A percentile compares a stretch with the other conserved stretches of the same genome.
Conservation (phyloP, 1,140 invertebrate species). For the Thalassaphorura encarpata region DNA sequence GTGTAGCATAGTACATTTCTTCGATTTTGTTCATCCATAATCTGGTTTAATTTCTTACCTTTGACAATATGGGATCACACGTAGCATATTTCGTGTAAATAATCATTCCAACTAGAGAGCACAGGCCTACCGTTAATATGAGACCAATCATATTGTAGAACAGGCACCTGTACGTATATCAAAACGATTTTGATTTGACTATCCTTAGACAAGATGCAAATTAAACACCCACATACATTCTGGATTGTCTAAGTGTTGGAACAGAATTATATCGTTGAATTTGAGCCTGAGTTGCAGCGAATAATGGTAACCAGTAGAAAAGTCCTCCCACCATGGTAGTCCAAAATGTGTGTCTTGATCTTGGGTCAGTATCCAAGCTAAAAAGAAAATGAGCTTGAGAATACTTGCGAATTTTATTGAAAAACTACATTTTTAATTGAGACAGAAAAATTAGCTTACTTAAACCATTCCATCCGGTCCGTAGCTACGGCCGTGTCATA, state of each 20-base stretch:
- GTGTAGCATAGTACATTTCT: no score
- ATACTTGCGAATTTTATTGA: background rate
- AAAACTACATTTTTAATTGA: background rate
- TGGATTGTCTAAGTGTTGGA: constrained; percentile 7
- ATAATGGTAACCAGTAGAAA: constrained; percentile 8
- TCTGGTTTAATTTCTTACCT: no score
- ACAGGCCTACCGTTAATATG: background rate
- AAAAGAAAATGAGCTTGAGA: no score
- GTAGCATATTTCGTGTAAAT: constrained; percentile 14
- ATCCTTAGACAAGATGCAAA: background rate
- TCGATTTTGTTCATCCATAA: no score
- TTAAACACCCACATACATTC: background rate
- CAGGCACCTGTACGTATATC: constrained; percentile 21
- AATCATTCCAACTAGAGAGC: constrained; percentile 2
- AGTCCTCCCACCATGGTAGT: constrained; percentile 2
- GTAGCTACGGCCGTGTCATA: constrained; percentile 37
- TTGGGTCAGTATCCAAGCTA: constrained; percentile 8
- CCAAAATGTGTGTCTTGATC: constrained; percentile 15
- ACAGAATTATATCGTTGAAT: constrained; percentile 13
- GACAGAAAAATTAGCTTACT: constrained; percentile 35
- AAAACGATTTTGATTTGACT: background rate
- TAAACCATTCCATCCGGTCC: constrained; percentile 39
- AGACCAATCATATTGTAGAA: constrained; percentile 28
- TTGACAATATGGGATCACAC: constrained; percentile 16
- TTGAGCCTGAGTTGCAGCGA: constrained; percentile 13